These are phyloP conservation scores for Drosophila gaucha DNA, from an alignment of 2,888 invertebrate species.

Conservation along the genomic window DNA sequence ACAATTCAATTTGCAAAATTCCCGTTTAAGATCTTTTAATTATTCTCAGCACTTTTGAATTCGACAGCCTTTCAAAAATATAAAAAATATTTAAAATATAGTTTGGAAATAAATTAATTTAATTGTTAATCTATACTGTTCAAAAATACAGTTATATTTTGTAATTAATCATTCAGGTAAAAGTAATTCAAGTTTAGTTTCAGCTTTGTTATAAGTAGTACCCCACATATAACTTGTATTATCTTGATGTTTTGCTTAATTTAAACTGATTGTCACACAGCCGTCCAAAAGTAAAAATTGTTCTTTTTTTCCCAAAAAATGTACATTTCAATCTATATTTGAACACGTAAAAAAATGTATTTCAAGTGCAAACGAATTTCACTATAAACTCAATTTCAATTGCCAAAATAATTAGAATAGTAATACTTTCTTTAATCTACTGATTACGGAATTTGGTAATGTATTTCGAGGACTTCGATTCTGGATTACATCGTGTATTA, in stretches of 20 bases:
- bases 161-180: background rate
- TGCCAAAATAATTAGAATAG: conserved; percentile 53
- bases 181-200: background rate
- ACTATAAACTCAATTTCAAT: conserved; percentile 25
- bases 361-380: too few relatives aligned
- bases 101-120: background rate
- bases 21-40: conserved; percentile 74
- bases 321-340: conserved; percentile 30
- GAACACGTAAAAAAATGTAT: background rate
- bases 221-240: background rate
- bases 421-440: conserved; percentile 31
- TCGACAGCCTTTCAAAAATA: too few relatives aligned
- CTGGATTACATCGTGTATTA: conserved; percentile 30
- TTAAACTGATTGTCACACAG: conserved; percentile 45
- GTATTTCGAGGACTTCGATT: conserved; percentile 39
- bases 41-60: conserved; percentile 16
- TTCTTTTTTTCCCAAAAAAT: background rate
- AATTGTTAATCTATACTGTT: background rate
- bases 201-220: conserved; percentile 1
- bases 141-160: background rate
- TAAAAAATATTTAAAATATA: background rate
- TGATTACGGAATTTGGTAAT: conserved; percentile 22
- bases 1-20: conserved; percentile 15
- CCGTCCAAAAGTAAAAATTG: conserved; percentile 51
- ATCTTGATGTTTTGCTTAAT: background rate